Base-by-base conservation (phyloP, 2,888 invertebrate species). In the Auanema freiburgensis region DNA sequence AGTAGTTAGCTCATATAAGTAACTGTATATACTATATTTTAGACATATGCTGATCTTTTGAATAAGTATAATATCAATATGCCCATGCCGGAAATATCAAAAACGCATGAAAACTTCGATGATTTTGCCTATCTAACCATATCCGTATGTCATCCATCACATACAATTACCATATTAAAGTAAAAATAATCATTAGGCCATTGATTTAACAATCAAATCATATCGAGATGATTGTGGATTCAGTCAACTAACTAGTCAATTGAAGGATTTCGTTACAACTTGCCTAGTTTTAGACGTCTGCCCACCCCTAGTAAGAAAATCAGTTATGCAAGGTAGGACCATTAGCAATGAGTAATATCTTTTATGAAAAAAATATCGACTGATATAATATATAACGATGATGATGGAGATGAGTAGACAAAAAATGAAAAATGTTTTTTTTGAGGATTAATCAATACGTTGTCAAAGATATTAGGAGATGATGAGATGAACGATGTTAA, bases 201-300 rank as follows among this genome's bases (percentile, higher is more conserved):
- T 81, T 14, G 74, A 78, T 42, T 64, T 66, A 42, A 75, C 79
- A 1, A 79, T 81, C 41, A 63, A 72, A 23, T 66, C 67, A 2
- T 80, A 79, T 55, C 60, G 67, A 11, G 63, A 67, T 21, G 66
- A 65, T 18, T 42, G 62, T 24, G 80, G 81, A 16, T 81, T 81
- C 54, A 41, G 49, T 6, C 57, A 62, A 41, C 59, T 82, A 24
- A 69, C 75, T 5, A 67, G 66, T 41, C 67, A 71, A 60, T 67
- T 82, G 50, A 59, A 68, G 33, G 69, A 70, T 21, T 80, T 77
- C 49, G 76, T 79, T 3, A 58, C 73, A 4, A 67, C 70, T 16
- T 78, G 77, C 57, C 62, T 81, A 55, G 66, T 80, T 21, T 52
- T 78, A 8, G 79, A 81, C 41, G 81, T 81, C 1, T 81, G 77